phyloP scores from a whole-genome alignment of 2,113 vertebrate genomes.

The Mirounga angustirostris region DNA sequence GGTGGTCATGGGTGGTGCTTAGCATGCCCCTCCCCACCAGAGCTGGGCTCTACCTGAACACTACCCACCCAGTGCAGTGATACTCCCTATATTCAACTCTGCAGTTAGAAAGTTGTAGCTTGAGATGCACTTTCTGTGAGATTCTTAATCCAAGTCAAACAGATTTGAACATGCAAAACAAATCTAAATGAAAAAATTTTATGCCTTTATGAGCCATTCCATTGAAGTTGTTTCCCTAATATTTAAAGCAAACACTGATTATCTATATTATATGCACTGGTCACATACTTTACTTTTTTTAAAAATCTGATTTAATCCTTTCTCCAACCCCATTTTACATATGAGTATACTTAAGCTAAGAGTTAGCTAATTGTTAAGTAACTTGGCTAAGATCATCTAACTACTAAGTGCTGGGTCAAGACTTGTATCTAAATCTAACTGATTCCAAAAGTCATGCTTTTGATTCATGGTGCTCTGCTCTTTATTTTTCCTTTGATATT shows the following conservation, averaged over 20 bases:
- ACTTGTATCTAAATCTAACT: constrained; percentile 13
- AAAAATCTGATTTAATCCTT: background rate
- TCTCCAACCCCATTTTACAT: background rate
- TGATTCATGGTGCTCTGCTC: background rate
- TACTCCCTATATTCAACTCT: background rate
- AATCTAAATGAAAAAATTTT: background rate
- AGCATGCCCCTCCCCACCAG: background rate
- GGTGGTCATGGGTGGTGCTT: background rate
- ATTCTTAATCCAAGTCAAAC: background rate
- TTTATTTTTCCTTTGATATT: background rate
- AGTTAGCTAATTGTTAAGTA: background rate
- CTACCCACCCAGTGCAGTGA: background rate
- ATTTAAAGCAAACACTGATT: background rate
- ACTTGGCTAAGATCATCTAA: background rate
- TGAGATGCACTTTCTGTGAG: background rate
- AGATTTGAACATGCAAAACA: constrained; percentile 3
- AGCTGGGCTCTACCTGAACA: background rate
- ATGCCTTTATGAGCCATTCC: background rate
- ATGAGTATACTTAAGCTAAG: background rate
- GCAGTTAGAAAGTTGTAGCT: background rate
- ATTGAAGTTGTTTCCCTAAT: background rate
- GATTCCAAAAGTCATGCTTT: background rate
- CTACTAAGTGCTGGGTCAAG: background rate
- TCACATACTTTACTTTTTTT: background rate
- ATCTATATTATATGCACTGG: background rate